Evolutionary conservation across 2,888 invertebrate genomes (phyloP), one percentile per base, ranked within the genome.

Genomic region (Athalia rosae): DNA sequence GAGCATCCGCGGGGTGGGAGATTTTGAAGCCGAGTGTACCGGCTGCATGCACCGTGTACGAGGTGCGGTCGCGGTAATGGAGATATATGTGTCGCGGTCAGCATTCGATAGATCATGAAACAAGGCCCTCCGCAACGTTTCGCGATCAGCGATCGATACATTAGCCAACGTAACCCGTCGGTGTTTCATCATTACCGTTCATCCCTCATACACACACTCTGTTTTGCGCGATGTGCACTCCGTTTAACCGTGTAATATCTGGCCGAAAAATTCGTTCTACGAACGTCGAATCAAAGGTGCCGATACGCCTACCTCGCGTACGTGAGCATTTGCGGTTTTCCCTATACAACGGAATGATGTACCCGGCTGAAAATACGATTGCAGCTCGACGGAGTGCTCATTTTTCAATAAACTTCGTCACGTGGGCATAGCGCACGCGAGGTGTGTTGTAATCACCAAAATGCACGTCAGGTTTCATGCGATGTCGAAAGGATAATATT

Each of bases 131-230:
- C 28, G 28, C 43, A 71, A 58, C 58, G 45, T 71, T 64, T n/a
- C 71, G 59, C 58, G 76, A 79, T 80, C 76, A 77, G 80, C 79
- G 79, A 80, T 80, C 80, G 79, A 80, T 80, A 77, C 76, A 80
- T 80, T 77, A 80, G 69, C 77, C 61, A 62, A 73, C 64, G 50
- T 45, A 41, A 13, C 71, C 76, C 50, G 71, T 77, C 63, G 77
- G 64, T 76, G 76, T 77, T 69, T 66, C 76, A 76, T 77, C 76
- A 77, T 76, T 77, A 61, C 77, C 76, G 76, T 28, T 56, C 73
- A 71, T 66, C 56, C 66, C 63, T 77, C 77, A 28, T 28, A 28
- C 28, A 28, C 28, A 28, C 28, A 28, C 28, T 28, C 28, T 28
- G 77, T 79, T 74, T 77, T 78, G n/a, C n/a, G n/a, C 77, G 73